Percentiles rank a stretch among this genome's conserved stretches.
Conservation (phyloP, 2,797 vertebrate species). For the Gymnothorax reevesii region DNA sequence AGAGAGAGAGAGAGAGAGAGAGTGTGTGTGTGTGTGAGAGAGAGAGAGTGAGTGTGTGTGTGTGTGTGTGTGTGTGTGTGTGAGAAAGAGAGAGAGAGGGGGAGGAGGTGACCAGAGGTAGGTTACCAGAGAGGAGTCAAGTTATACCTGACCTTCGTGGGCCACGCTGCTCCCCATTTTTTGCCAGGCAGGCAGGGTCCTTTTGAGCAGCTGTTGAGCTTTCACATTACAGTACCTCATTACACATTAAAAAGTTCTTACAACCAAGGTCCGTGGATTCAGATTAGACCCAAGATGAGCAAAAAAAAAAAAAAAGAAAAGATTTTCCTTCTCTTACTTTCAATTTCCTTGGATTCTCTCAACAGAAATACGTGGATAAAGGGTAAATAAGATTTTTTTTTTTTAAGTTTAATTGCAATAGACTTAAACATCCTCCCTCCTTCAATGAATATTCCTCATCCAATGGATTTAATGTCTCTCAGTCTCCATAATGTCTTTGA, state of each 20-base stretch:
- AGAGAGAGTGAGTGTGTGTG: neutral
- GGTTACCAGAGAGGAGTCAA: slow-evolving; percentile 15
- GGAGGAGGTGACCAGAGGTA: slow-evolving; percentile 6
- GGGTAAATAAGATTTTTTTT: neutral
- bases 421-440: neutral
- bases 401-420: neutral
- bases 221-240: neutral
- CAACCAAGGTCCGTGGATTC: neutral
- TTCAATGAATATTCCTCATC: neutral
- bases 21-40: neutral
- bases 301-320: neutral
- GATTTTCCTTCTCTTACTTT: neutral
- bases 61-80: no score
- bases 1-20: neutral
- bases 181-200: neutral
- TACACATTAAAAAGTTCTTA: no score
- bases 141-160: neutral
- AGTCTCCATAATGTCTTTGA: neutral
- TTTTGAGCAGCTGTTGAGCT: slow-evolving; percentile 3
- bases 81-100: neutral
- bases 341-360: neutral
- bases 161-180: neutral
- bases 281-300: neutral
- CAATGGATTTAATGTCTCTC: neutral
- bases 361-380: neutral